Evolutionary conservation across 2,888 invertebrate genomes (phyloP), one percentile per base, ranked within the genome.

Genomic region (Smittia sp.): DNA sequence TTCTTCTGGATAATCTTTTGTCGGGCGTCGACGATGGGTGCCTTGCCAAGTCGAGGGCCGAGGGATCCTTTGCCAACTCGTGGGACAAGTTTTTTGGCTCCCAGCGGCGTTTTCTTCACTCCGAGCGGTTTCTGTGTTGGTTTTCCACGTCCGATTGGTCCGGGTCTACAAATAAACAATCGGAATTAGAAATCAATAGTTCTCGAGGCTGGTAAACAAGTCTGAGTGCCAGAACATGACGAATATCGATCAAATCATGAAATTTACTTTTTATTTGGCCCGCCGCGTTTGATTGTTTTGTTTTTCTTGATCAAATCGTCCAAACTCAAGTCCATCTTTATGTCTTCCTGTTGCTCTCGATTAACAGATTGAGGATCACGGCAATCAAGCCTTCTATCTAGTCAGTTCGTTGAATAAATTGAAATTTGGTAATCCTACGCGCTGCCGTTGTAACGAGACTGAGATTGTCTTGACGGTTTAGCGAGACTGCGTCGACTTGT

Each of bases 1-100:
- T 92, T 92, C 78, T 91, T 92, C 66, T 89, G 88, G 76, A 92
- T 89, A 52, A 93, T 90, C 81, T 89, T 91, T 76, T 90, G 87
- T 67, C 93, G 86, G 18, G 92, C 93, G 84, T 93, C 93, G 1
- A n/a, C 24, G n/a, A n/a, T n/a, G n/a, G n/a, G n/a, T n/a, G n/a
- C n/a, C n/a, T n/a, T n/a, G n/a, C n/a, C n/a, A n/a, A 69, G 73
- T 32, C 66, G 32, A 46, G 27, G 20, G 65, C 58, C n/a, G n/a
- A n/a, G n/a, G n/a, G n/a, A n/a, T n/a, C n/a, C n/a, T n/a, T 32
- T 32, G 3, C 32, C 32, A 32, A 32, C 32, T 32, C 32, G 3
- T 32, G 32, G 9, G 3, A 9, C 9, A 3, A 32, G 4, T 32
- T 32, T 32, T 9, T 32, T 32, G 4, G 65, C 46, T n/a, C 46